These are phyloP conservation scores for Brachyalestes nurse DNA, from an alignment of 2,797 vertebrate genomes.

Conservation along the genomic window DNA sequence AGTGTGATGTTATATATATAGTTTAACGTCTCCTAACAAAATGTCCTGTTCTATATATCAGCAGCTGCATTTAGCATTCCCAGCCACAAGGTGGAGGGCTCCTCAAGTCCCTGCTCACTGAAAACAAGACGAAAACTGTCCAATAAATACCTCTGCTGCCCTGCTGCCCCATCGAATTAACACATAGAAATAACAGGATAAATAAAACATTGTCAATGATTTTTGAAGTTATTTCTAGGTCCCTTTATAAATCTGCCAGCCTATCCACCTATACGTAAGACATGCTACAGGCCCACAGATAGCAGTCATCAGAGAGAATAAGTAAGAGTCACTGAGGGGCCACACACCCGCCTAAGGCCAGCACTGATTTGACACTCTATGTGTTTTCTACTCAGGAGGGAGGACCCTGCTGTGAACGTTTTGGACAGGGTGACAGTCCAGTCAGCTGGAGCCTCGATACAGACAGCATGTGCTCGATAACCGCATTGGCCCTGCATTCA, in stretches of 20 bases:
- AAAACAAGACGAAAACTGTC: neutral
- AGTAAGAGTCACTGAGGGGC: neutral
- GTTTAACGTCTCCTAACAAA: neutral
- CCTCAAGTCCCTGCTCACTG: constrained; percentile 29
- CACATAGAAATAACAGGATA: neutral
- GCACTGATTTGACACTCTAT: neutral
- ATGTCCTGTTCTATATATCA: neutral
- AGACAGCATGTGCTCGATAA: neutral
- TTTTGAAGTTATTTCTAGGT: neutral
- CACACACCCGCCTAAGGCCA: neutral
- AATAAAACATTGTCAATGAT: neutral
- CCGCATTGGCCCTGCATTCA: neutral
- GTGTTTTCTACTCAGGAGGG: neutral
- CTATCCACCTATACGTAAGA: neutral
- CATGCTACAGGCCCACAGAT: neutral
- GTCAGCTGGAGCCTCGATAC: neutral
- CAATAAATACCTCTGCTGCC: neutral
- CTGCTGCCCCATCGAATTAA: neutral
- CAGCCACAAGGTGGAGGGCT: constrained; percentile 54
- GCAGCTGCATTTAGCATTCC: constrained; percentile 33
- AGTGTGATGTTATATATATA: neutral
- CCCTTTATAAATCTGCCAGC: neutral
- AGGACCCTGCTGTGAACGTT: neutral
- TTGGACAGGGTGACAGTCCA: neutral
- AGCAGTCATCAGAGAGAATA: neutral